phyloP scores from a whole-genome alignment of 2,113 vertebrate genomes.

The Mustelus asterias region DNA sequence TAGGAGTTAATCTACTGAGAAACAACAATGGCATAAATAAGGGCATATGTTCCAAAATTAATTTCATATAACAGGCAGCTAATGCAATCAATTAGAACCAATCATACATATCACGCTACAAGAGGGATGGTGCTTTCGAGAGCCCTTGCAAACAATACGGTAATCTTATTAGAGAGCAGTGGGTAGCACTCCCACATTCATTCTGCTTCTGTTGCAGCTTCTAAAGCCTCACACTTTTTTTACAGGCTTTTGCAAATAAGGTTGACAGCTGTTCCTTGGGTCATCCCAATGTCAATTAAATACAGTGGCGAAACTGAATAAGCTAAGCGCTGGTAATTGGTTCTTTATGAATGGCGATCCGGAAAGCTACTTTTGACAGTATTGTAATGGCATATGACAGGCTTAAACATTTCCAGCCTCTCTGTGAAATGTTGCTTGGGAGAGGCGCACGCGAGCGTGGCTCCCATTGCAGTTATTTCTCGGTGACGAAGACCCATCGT shows the following conservation, averaged over 20 bases:
- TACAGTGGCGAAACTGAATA: conserved; percentile 29
- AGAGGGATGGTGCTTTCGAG: conserved; percentile 47
- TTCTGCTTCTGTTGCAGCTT: conserved; percentile 7
- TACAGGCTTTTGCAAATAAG: conserved; percentile 32
- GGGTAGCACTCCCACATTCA: neutral
- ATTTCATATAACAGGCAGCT: conserved; percentile 55
- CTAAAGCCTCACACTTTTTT: neutral
- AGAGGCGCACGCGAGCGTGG: neutral
- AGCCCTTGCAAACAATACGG: conserved; percentile 44
- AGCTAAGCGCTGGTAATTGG: conserved; percentile 26
- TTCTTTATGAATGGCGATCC: conserved; percentile 7
- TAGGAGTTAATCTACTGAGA: conserved; percentile 62
- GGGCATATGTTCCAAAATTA: conserved; percentile 55
- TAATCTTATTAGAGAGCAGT: conserved; percentile 41
- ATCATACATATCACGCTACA: conserved; percentile 47
- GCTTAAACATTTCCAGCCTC: neutral
- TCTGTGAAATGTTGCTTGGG: neutral
- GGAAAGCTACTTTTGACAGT: conserved; percentile 4
- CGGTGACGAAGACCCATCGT: neutral
- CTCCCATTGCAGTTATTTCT: conserved; percentile 8
- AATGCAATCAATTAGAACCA: conserved; percentile 50
- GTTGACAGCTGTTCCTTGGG: conserved; percentile 30
- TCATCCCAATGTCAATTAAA: conserved; percentile 35
- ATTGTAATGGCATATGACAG: no score
- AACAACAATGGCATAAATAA: conserved; percentile 56